Evolutionary conservation across 2,113 vertebrate species (phyloP).

Genomic region (Numenius arquata): DNA sequence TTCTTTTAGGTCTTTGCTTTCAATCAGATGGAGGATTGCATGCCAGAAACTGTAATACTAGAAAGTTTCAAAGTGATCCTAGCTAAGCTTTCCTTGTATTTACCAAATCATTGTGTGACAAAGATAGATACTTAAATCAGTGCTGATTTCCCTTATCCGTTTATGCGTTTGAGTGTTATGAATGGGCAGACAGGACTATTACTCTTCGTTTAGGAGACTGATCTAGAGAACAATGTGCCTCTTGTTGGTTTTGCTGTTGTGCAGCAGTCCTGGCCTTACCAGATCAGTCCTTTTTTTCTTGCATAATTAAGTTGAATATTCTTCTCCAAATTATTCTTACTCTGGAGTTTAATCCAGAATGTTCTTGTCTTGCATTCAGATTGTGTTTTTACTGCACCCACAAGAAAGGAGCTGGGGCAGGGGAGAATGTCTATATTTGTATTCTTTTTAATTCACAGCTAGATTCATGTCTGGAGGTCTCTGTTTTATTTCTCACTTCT

Average conservation of each 20-base stretch:
- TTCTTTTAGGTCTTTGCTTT: conserved; percentile 14
- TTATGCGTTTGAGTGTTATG: not conserved
- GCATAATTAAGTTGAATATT: not conserved
- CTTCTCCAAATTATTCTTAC: not conserved
- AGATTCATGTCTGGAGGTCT: not conserved
- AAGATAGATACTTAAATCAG: not conserved
- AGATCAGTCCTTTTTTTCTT: not conserved
- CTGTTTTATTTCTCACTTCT: not conserved
- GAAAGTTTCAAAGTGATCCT: conserved; percentile 24
- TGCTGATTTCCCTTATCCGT: not conserved
- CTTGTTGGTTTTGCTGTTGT: not conserved
- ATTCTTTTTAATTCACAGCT: not conserved
- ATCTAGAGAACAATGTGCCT: not conserved
- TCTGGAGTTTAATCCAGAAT: not conserved
- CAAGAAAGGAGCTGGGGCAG: not conserved
- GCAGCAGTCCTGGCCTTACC: not conserved
- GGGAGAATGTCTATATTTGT: not conserved
- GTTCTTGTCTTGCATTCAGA: not conserved
- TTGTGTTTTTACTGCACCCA: not conserved
- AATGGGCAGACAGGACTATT: not conserved
- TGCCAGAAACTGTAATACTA: conserved; percentile 20
- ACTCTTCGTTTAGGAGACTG: not conserved
- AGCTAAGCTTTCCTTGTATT: not conserved
- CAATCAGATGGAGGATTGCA: not conserved
- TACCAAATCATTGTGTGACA: not conserved